A percentile compares a stretch with the other conserved stretches of the same genome.
Evolutionary conservation across 92 coral and sea anemone species (phyloP).

Genomic region (Palythoa grandiflora): DNA sequence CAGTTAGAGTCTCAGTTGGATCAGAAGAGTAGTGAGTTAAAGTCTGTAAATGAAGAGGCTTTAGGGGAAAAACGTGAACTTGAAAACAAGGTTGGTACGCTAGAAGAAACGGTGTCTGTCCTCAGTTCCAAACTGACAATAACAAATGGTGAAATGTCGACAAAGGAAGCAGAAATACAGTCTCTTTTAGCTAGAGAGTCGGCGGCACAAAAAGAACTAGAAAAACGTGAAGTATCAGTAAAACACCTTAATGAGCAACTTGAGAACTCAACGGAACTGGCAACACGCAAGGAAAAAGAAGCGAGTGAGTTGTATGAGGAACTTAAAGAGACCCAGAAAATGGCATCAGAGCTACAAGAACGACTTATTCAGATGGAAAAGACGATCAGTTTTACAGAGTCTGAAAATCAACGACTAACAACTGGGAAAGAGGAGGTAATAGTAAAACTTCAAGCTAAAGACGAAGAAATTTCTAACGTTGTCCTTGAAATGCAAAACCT

Average conservation of each 20-base stretch:
- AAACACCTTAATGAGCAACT: conserved; percentile 49
- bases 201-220: conserved; percentile 36
- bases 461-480: conserved; percentile 58
- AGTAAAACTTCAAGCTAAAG: conserved; percentile 51
- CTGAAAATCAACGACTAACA: conserved; percentile 56
- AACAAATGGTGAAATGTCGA: conserved; percentile 40
- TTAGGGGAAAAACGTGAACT: conserved; percentile 42
- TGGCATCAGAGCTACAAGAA: conserved; percentile 42
- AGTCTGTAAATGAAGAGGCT: conserved; percentile 37
- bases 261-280: conserved; percentile 52
- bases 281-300: conserved; percentile 61
- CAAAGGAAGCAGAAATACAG: conserved; percentile 55
- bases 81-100: conserved; percentile 35
- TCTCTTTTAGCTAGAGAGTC: conserved; percentile 45
- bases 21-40: conserved; percentile 56
- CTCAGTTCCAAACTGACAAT: conserved; percentile 51
- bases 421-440: conserved; percentile 59
- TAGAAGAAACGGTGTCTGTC: conserved; percentile 55
- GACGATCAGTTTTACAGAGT: conserved; percentile 5
- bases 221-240: conserved; percentile 44
- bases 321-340: conserved; percentile 54
- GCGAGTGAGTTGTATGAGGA: conserved; percentile 55
- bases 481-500: conserved; percentile 50
- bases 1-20: conserved; percentile 44
- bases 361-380: conserved; percentile 49